Conservation (phyloP, 1,140 invertebrate genomes). For the Brevipalpus yothersi region DNA sequence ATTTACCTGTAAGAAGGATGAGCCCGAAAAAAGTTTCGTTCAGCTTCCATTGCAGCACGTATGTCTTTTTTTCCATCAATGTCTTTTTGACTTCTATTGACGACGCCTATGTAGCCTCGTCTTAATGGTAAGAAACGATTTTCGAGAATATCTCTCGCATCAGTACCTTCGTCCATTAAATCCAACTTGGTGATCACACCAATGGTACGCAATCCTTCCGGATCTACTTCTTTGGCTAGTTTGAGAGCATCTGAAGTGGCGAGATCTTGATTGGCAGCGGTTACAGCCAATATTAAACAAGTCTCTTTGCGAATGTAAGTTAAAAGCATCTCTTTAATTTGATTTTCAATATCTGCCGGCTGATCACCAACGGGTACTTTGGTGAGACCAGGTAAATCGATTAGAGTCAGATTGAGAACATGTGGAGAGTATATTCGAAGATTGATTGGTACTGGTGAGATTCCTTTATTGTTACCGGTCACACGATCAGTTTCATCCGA, state of each 20-base stretch:
- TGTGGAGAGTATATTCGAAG: slow-evolving; percentile 92
- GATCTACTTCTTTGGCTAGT: slow-evolving; percentile 80
- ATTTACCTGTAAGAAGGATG: slow-evolving; percentile 54
- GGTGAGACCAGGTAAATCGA: slow-evolving; percentile 73
- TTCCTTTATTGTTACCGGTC: slow-evolving; percentile 92
- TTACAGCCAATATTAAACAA: slow-evolving; percentile 84
- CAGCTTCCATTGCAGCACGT: slow-evolving; percentile 68
- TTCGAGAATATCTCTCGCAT: slow-evolving; percentile 90
- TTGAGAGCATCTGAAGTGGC: slow-evolving; percentile 88
- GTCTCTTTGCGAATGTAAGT: slow-evolving; percentile 80
- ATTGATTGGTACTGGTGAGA: slow-evolving; percentile 95
- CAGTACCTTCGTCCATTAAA: slow-evolving; percentile 98
- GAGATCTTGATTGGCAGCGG: slow-evolving; percentile 83
- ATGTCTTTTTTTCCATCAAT: slow-evolving; percentile 81
- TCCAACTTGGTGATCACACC: slow-evolving; percentile 98
- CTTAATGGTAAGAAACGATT: slow-evolving; percentile 85
- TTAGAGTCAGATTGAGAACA: slow-evolving; percentile 80
- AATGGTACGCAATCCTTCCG: slow-evolving; percentile 81
- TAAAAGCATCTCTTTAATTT: slow-evolving; percentile 82
- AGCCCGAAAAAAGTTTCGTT: slow-evolving; percentile 92
- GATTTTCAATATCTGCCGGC: slow-evolving; percentile 67
- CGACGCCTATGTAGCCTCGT: slow-evolving; percentile 85
- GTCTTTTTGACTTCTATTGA: slow-evolving; percentile 88
- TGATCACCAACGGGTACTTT: slow-evolving; percentile 90
- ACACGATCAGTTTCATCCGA: slow-evolving; percentile 90